Base-by-base conservation (phyloP, 2,888 invertebrate genomes). In the Lochmaea capreae region DNA sequence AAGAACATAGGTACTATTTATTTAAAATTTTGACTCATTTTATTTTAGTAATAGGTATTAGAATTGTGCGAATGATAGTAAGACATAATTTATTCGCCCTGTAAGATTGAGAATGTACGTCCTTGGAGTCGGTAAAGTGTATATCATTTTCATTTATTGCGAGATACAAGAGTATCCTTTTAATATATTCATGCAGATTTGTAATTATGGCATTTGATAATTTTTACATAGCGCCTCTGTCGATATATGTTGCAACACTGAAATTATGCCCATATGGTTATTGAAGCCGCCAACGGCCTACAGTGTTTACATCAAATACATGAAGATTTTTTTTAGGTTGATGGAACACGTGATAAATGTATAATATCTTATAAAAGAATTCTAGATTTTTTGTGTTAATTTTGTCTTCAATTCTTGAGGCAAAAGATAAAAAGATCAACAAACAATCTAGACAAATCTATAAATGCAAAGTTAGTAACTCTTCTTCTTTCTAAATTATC, bases 71-170 rank as follows among this genome's bases (percentile, higher is more conserved):
- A 14, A 8, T 26, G 12, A 22, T 22, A 22, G 14, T 59, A 43
- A 62, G n/a, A 54, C 10, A n/a, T n/a, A 8, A 11, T 43, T 66
- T 9, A 66, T 33, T 33, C 54, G 33, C 66, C 39, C 66, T 54
- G 54, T 68, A 68, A 26, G 22, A 57, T 65, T 26, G 12, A 61
- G 75, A 75, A 72, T 69, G 72, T 65, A 57, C 68, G 75, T 72
- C 75, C 75, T 75, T 75, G 71, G 46, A 61, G 74, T 54, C 33
- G n/a, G 66, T 73, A 59, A 70, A 73, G 69, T 61, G 65, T 70
- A 69, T 72, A 75, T 75, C 65, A 75, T 75, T 69, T 72, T 75
- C 69, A 72, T 75, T 69, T 65, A 75, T 72, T 68, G 68, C 75
- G 63, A 71, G 62, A 67, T 71, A 71, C 54, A 59, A 54, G 69